Conservation (phyloP, 2,113 vertebrate genomes). For the Otis tarda region DNA sequence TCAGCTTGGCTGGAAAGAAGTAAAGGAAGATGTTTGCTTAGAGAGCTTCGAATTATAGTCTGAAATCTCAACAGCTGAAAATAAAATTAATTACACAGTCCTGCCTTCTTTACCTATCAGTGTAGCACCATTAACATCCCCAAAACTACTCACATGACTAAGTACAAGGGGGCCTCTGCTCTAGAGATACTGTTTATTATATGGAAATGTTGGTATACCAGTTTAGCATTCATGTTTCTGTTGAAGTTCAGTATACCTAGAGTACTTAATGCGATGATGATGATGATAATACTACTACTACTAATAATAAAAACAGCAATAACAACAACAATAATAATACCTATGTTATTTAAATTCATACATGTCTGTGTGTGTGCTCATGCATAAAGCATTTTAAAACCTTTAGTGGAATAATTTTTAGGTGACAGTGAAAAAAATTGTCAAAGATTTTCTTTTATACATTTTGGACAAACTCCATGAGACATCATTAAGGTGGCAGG, state of each 20-base stretch:
- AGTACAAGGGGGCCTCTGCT: background rate
- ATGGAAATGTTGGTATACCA: background rate
- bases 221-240: background rate
- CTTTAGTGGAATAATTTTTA: background rate
- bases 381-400: background rate
- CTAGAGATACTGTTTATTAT: background rate
- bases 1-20: constrained; percentile 74
- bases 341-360: background rate
- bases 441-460: background rate
- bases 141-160: background rate
- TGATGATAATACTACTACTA: too few species aligned
- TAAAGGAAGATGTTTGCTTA: constrained; percentile 58
- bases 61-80: constrained; percentile 49
- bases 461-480: background rate
- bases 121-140: background rate
- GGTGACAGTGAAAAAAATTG: background rate
- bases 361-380: background rate
- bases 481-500: background rate
- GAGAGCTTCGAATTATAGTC: constrained; percentile 28
- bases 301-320: background rate
- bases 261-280: background rate
- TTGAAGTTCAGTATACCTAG: background rate
- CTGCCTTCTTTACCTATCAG: background rate
- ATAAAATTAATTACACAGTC: constrained; percentile 57
- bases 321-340: background rate